Evolutionary conservation across 2,797 vertebrate species (phyloP), one percentile per base, ranked within the genome.

Genomic region (Sternotherus odoratus): DNA sequence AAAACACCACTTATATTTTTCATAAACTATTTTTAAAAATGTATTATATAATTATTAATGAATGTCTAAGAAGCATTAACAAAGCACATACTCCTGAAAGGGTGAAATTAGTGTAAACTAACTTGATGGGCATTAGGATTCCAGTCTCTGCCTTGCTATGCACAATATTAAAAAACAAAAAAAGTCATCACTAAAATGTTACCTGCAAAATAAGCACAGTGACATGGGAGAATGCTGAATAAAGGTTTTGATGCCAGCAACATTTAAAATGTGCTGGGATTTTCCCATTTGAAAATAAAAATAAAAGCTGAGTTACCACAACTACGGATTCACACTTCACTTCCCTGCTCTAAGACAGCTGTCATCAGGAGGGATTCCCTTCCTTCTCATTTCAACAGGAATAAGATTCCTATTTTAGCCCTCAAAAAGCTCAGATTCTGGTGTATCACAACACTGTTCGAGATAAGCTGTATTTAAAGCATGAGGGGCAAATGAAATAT

Each of bases 391-490:
- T 91, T 91, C 75, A 83, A 60, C 0, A 0, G 66, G 74, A 85
- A 75, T 69, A 79, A 86, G 33, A 90, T 81, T 12, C 81, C 79
- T 66, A 48, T 88, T 84, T 4, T 0, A 1, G 30, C 43, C 51
- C 83, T 80, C 33, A 79, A 69, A 66, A 91, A 86, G 75, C 9
- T 53, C 51, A 82, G n/a, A 26, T 80, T 94, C 87, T 78, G 83
- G 75, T 79, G 89, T 85, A 48, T 28, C 77, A 78, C 81, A 77
- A 75, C 50, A 16, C 51, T 91, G 50, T 63, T 8, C 87, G 86
- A 91, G 92, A 87, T 51, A 92, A 93, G 74, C 83, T 92, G 23
- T 94, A 79, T 83, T 86, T 92, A 88, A 92, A 89, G 81, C 79
- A 92, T 63, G 91, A 51, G 13, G 66, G 89, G 89, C 88, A 92